Conservation (phyloP, 2,113 vertebrate genomes). For the Delphinapterus leucas region DNA sequence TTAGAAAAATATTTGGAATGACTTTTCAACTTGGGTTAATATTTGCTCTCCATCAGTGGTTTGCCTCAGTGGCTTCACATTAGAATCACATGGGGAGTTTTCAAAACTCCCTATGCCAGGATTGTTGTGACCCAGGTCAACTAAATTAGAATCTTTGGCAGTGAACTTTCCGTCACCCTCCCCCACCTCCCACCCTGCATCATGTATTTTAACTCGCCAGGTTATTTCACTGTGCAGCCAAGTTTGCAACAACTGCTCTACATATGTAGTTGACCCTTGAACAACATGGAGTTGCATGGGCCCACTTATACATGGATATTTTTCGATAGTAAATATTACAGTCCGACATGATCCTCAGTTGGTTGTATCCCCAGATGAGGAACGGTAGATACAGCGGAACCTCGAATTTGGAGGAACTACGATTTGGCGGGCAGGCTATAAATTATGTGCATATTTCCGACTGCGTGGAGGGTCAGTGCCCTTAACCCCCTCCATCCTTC, state of each 20-base stretch:
- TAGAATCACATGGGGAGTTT: background rate
- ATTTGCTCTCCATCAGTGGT: background rate
- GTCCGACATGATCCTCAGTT: too few species aligned
- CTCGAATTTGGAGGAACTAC: too few species aligned
- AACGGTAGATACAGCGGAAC: too few species aligned
- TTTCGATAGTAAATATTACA: too few species aligned
- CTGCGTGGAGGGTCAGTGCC: too few species aligned
- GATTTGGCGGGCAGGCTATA: too few species aligned
- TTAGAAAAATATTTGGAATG: background rate
- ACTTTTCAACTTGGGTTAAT: background rate
- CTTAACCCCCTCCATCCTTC: too few species aligned
- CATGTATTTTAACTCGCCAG: background rate
- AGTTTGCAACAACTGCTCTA: background rate
- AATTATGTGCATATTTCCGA: too few species aligned
- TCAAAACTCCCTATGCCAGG: background rate
- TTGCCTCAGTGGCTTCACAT: background rate
- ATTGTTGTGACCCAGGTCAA: background rate
- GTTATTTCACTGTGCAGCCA: background rate
- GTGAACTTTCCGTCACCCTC: background rate
- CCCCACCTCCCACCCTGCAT: background rate
- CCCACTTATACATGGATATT: too few species aligned
- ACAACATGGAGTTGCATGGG: too few species aligned
- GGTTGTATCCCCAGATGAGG: too few species aligned
- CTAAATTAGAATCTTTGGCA: background rate
- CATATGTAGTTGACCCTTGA: background rate